phyloP scores from a whole-genome alignment of 2,797 vertebrate species.

The Tadarida brasiliensis region DNA sequence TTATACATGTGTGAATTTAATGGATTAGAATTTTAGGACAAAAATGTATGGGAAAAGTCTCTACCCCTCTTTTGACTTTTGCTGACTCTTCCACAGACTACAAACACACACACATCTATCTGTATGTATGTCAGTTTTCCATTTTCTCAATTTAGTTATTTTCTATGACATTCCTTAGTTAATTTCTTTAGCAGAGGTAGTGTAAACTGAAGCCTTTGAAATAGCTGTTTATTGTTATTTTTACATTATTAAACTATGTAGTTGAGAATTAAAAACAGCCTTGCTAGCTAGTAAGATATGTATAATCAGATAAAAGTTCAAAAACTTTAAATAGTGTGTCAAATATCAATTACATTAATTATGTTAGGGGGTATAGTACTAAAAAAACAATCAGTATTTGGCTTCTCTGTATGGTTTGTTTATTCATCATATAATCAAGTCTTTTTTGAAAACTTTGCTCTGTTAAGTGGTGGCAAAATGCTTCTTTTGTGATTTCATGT shows the following conservation, averaged over 20 bases:
- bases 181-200: not conserved
- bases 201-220: conserved; percentile 41
- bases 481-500: conserved; percentile 15
- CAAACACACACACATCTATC: not conserved
- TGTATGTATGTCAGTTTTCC: conserved; percentile 27
- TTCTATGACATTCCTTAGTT: conserved; percentile 8
- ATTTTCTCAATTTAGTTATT: conserved; percentile 41
- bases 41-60: not conserved
- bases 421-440: conserved; percentile 7
- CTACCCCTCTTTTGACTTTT: not conserved
- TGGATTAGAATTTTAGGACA: conserved; percentile 22
- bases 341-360: conserved; percentile 41
- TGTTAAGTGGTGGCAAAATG: conserved; percentile 32
- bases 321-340: conserved; percentile 43
- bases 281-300: conserved; percentile 17
- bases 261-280: conserved; percentile 46
- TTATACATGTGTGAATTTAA: conserved; percentile 35
- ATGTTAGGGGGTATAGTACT: not conserved
- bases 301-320: conserved; percentile 30
- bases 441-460: conserved; percentile 21
- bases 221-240: conserved; percentile 37
- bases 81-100: not conserved
- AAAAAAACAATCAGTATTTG: not conserved
- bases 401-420: not conserved
- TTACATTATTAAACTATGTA: conserved; percentile 58